A percentile compares a stretch with the other conserved stretches of the same genome.
Conservation (phyloP, 2,888 invertebrate species). For the Amiota communis region DNA sequence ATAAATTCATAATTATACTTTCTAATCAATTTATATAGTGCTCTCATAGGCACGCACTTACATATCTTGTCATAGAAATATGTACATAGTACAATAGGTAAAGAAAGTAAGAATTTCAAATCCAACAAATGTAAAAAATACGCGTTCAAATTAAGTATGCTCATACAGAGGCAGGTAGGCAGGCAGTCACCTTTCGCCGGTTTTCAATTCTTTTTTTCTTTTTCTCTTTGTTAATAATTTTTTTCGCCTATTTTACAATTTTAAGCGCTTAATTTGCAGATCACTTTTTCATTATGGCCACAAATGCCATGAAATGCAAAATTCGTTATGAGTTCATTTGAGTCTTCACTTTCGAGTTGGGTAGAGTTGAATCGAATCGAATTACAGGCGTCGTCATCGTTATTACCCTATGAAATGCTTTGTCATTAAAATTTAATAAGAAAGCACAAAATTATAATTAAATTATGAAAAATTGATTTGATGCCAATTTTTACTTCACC, state of each 20-base stretch:
- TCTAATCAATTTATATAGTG: no score
- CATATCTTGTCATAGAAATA: no score
- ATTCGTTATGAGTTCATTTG: not conserved
- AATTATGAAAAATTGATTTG: constrained; percentile 54
- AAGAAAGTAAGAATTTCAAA: no score
- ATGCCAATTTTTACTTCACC: constrained; percentile 46
- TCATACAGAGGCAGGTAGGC: no score
- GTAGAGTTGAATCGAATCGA: not conserved
- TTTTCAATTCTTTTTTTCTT: no score
- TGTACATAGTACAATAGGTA: no score
- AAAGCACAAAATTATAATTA: constrained; percentile 49
- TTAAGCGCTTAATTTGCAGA: constrained; percentile 1
- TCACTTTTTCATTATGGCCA: not conserved
- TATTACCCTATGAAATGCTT: constrained; percentile 41
- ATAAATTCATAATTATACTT: no score
- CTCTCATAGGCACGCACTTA: no score
- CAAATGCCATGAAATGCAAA: not conserved
- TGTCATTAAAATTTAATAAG: constrained; percentile 63
- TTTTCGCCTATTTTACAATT: not conserved
- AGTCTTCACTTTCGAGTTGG: not conserved
- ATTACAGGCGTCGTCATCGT: not conserved
- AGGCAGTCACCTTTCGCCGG: not conserved
- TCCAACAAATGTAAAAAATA: no score
- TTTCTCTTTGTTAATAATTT: not conserved
- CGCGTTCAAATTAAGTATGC: no score